Base-by-base conservation (phyloP, 1,140 invertebrate genomes). In the Camponotus pennsylvanicus region DNA sequence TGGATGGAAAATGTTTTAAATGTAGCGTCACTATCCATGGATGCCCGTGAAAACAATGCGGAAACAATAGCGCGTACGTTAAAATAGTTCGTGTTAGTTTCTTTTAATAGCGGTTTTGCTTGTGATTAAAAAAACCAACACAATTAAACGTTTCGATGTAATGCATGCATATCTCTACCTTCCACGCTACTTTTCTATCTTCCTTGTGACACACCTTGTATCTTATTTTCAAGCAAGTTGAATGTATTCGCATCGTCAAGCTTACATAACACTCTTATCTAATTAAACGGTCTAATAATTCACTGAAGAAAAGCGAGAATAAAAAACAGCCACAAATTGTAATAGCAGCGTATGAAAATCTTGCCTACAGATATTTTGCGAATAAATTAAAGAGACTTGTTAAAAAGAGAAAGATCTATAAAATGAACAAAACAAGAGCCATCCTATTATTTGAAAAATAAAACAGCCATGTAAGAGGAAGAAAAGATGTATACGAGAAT, bases 281-380 rank as follows among this genome's bases (percentile, higher is more conserved):
- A 49, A 80, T 80, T 69, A 80, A 69, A 69, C 42, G 27, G 15
- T 70, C 15, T 18, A 80, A 79, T 79, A 79, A 79, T 70, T 80
- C 21, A 70, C 49, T 11, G 21, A 70, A 3, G 5, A 21, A 69
- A 79, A 57, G 49, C 11, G 49, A 55, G 9, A 70, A 42, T 42
- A 69, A 69, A 45, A 57, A 18, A 27, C 40, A 21, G 18, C 0
- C 5, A 49, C 49, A 70, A 70, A 57, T 21, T 55, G 40, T 42
- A 69, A 67, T 18, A 40, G 15, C 63, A 32, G n/a, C 45, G 15
- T 27, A 57, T 57, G 52, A 70, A 80, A 70, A 69, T 57, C 52
- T 18, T 18, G 13, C n/a, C n/a, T 27, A 42, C 49, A 66, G 42
- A 66, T 15, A 52, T 57, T 80, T 80, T 9, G 21, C 37, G 40